Base-by-base conservation (phyloP, 2,113 vertebrate genomes). In the Takifugu bimaculatus region DNA sequence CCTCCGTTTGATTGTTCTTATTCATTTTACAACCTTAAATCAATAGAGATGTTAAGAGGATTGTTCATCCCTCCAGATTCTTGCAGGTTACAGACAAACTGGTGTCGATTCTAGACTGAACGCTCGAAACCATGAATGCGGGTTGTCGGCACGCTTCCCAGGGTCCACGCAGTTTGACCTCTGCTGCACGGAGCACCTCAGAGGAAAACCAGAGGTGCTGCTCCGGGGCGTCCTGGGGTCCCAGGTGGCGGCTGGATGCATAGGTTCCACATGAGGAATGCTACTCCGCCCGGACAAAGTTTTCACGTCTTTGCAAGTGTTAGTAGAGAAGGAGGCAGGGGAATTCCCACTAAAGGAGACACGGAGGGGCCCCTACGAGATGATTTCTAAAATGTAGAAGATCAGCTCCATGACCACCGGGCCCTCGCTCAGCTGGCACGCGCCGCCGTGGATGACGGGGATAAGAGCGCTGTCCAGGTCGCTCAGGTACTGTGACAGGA, bases 311-410 rank as follows among this genome's bases (percentile, higher is more conserved):
- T 91, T 77, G 91, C n/a, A 93, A 94, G 93, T 90, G 89, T 88
- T 87, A 85, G 85, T 83, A 65, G 54, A 47, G 49, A 65, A 77
- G 66, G 39, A 20, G 55, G 67, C 15, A 39, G 50, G 32, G 60
- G 50, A 20, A 51, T 45, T 32, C 7, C 60, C 26, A 15, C 1
- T 27, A 65, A 60, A 10, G 26, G 4, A 11, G 1, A 13, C 63
- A 57, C 35, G 26, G 58, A 47, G 20, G 35, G 44, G 11, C 26
- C 58, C 52, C 72, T 93, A 99, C 53, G 94, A 94, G 90, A 99
- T 96, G 90, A 96, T 96, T 86, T 99, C 97, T 90, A 99, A 92
- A 89, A 99, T 97, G 92, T 98, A 99, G 92, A 99, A 98, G 88
- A 96, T 91, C 87, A 99, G 93, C 88, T 99, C 97, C 93, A 99